Evolutionary conservation across 2,888 invertebrate species (phyloP).

Genomic region (Apodemia zela): DNA sequence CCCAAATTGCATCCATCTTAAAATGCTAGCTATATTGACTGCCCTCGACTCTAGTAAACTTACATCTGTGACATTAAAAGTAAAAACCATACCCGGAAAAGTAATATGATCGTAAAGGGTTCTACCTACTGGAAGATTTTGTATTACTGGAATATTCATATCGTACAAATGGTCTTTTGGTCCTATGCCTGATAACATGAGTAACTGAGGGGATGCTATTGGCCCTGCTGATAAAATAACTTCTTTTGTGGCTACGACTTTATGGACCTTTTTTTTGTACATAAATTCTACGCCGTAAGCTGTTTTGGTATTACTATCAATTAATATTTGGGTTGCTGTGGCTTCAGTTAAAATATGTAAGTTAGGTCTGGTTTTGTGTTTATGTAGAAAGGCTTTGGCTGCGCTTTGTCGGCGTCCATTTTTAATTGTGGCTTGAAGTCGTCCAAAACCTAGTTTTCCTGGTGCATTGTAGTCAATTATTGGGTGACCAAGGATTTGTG

Average conservation of each 20-base stretch:
- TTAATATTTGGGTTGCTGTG: constrained; percentile 83
- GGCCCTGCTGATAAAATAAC: constrained; percentile 93
- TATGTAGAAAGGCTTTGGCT: constrained; percentile 83
- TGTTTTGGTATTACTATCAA: constrained; percentile 81
- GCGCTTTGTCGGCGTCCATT: constrained; percentile 83
- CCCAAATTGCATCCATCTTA: constrained; percentile 58
- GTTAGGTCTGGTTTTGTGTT: constrained; percentile 81
- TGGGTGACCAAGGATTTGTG: constrained; percentile 82
- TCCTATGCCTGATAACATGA: constrained; percentile 91
- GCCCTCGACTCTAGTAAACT: constrained; percentile 49
- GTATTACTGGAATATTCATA: constrained; percentile 79
- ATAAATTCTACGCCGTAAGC: constrained; percentile 86
- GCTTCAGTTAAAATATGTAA: constrained; percentile 84
- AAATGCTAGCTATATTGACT: constrained; percentile 35
- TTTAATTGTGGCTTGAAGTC: constrained; percentile 81
- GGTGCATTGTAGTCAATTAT: constrained; percentile 85
- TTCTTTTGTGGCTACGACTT: constrained; percentile 85
- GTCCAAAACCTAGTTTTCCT: constrained; percentile 82
- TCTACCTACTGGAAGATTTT: constrained; percentile 84
- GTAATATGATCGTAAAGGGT: constrained; percentile 83
- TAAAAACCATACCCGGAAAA: constrained; percentile 72
- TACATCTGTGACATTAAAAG: constrained; percentile 57
- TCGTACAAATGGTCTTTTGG: constrained; percentile 75
- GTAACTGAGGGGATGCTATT: constrained; percentile 92
- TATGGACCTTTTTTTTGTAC: constrained; percentile 65